A percentile compares a stretch with the other conserved stretches of the same genome.
phyloP scores from a whole-genome alignment of 2,888 invertebrate genomes.

The Plebejus argus region DNA sequence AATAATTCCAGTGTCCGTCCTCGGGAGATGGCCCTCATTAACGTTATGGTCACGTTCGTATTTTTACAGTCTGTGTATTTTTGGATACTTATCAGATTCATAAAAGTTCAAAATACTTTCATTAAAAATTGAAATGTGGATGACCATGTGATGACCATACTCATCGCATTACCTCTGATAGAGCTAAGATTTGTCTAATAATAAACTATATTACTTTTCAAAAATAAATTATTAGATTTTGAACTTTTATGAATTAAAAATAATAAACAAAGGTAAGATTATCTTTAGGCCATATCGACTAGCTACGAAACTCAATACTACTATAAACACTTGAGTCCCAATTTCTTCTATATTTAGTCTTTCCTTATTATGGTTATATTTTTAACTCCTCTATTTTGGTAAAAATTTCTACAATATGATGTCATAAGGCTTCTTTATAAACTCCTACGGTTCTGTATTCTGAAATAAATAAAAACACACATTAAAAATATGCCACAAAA shows the following conservation, averaged over 20 bases:
- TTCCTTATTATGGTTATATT: conserved; percentile 56
- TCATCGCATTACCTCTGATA: no score
- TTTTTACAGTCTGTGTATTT: neutral
- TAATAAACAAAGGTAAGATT: neutral
- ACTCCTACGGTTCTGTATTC: conserved; percentile 78
- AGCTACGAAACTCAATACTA: conserved; percentile 28
- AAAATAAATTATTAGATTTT: neutral
- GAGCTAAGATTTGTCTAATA: no score
- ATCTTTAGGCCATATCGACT: conserved; percentile 27
- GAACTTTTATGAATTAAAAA: neutral
- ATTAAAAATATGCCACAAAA: no score
- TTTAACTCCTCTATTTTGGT: conserved; percentile 69
- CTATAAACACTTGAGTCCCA: conserved; percentile 70
- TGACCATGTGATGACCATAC: no score
- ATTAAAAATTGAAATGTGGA: no score
- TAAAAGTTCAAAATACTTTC: neutral
- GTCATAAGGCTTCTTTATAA: conserved; percentile 79
- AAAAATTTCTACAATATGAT: conserved; percentile 73
- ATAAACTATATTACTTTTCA: no score
- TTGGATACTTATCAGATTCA: neutral
- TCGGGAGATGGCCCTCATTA: conserved; percentile 2
- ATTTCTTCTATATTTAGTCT: conserved; percentile 64
- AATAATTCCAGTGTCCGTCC: conserved; percentile 18
- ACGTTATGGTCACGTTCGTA: conserved; percentile 5
- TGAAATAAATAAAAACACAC: neutral